These are phyloP conservation scores for Hormiphora californensis DNA, from an alignment of 37 sponge, comb jelly and placozoan species.

Conservation along the genomic window DNA sequence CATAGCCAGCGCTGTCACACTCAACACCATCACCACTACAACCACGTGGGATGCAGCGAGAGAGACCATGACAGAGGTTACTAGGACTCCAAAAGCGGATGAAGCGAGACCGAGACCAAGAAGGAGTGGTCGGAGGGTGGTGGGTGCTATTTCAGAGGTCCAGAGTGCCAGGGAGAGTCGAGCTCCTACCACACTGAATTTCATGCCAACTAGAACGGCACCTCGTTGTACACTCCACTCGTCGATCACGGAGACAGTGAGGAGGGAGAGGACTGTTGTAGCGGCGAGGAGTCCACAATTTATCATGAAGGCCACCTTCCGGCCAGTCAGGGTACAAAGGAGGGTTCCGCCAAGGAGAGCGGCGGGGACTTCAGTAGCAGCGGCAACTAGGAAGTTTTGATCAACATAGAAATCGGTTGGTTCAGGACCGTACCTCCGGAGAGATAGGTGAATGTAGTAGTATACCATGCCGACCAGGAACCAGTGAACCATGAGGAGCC, in stretches of 20 bases:
- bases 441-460: not conserved
- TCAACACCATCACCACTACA: not conserved
- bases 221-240: not conserved
- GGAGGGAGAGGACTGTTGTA: not conserved
- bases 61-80: not conserved
- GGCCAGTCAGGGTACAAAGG: not conserved
- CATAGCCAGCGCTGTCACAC: not conserved
- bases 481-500: not conserved
- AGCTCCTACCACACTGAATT: not conserved
- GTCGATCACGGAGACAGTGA: not conserved
- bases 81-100: not conserved
- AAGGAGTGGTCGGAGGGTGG: not conserved
- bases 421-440: not conserved
- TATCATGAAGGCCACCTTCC: not conserved
- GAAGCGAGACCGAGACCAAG: not conserved
- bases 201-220: not conserved
- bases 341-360: not conserved
- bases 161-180: not conserved
- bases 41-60: not conserved
- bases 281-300: not conserved
- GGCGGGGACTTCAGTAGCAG: not conserved
- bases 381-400: not conserved
- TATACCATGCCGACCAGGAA: conserved; percentile 21
- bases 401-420: not conserved
- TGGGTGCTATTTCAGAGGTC: not conserved